Base-by-base conservation (phyloP, 2,797 vertebrate genomes). In the Oreonectes daqikongensis region DNA sequence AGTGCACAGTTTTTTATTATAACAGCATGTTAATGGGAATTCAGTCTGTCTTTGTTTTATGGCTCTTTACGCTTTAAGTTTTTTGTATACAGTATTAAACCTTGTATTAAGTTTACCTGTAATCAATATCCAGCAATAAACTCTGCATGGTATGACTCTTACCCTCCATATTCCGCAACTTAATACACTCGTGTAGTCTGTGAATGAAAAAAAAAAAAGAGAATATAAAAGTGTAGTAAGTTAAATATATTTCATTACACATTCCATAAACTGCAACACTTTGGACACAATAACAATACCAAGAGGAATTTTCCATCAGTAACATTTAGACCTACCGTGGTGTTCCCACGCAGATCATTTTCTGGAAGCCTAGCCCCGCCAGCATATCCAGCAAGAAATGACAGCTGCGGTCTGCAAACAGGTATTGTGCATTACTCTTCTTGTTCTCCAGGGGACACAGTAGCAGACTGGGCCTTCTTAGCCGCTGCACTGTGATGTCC, bases 61-160 rank as follows among this genome's bases (percentile, higher is more conserved):
- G 26, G 26, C 28, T 55, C n/a, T 68, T 52, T 32, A 68, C 3
- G 32, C 32, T 12, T 42, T 14, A 42, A 2, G 11, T 50, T 50
- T 8, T 9, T 50, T 50, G 48, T 14, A 70, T 26, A 26, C 6
- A 57, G 7, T 55, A 40, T 42, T 10, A 14, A 64, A 1, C 3
- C 10, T 28, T 40, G 3, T 15, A 30, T 52, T n/a, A 70, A 57
- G 75, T 82, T 53, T 79, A 98, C 97, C 97, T 96, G 91, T 95
- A 95, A 91, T 99, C 97, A 83, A 99, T 97, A 90, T 99, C 97
- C 86, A 99, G 87, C 84, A 99, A 90, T 72, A 99, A 93, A 87
- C 95, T 98, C 89, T 89, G 95, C 82, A 95, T 83, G 0, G 79
- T 69, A 32, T 86, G 79, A 14, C 90, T 81, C n/a, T 87, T 85